Evolutionary conservation across 1,140 invertebrate genomes (phyloP), one percentile per base, ranked within the genome.

Genomic region (Drosophila setifemur): DNA sequence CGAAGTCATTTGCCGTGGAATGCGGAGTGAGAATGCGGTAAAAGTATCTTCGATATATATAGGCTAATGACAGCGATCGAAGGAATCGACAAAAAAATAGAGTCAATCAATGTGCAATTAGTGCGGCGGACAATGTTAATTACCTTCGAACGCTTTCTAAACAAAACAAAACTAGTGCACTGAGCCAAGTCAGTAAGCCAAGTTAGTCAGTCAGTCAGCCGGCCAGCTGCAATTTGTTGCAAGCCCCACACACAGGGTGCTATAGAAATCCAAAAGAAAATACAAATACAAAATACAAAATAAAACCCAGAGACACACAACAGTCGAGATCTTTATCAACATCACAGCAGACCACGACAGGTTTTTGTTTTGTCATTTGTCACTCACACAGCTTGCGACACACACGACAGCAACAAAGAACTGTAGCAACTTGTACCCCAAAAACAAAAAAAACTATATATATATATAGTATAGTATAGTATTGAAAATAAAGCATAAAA

Each of bases 291-390:
- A 26, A 21, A 11, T 11, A 60, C n/a, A n/a, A 33, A 35, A 35
- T 1, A 31, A 11, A 12, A 23, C 21, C 21, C 33, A 28, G 47
- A 55, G 42, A 18, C 54, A 53, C 23, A 44, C 21, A 44, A 33
- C 31, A 60, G 31, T 47, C 71, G 66, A 75, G 86, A 89, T 89
- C 86, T 89, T 88, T 89, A 89, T 89, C 86, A 85, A 58, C 78
- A 77, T 57, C 73, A 72, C 60, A 68, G 53, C 57, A 63, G 77
- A 75, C 77, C 86, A 89, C 86, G 86, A 89, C 86, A 89, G 86
- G 86, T 89, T 89, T 89, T 89, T 89, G 70, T 89, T 89, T 89
- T 89, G 86, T 89, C 86, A 89, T 89, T 89, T 89, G 86, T 89
- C 86, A 89, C 86, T 89, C 86, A 89, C 86, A 87, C 86, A 89